Evolutionary conservation across 2,888 invertebrate species (phyloP).

Genomic region (Eupithecia pulchellata): DNA sequence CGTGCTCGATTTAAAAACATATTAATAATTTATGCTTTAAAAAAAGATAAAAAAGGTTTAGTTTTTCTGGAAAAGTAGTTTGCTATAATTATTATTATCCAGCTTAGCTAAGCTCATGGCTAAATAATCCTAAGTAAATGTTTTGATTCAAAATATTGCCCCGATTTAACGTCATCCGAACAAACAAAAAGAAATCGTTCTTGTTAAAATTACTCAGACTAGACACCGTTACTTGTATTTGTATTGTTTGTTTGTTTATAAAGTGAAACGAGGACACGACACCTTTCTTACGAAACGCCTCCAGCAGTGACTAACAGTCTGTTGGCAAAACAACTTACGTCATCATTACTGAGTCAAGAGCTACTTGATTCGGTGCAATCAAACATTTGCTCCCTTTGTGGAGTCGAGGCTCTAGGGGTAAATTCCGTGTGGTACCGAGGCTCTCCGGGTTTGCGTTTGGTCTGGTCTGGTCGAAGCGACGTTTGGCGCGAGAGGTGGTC

Average conservation of each 20-base stretch:
- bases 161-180: not conserved
- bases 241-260: conserved; percentile 65
- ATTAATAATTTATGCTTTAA: too few relatives aligned
- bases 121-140: not conserved
- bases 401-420: too few relatives aligned
- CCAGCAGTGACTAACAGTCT: conserved; percentile 70
- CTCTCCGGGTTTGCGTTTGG: too few relatives aligned
- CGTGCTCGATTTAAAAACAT: too few relatives aligned
- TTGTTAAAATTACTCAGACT: conserved; percentile 38
- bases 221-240: conserved; percentile 34
- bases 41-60: too few relatives aligned
- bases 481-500: too few relatives aligned
- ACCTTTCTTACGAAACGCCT: conserved; percentile 76
- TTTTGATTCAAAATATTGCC: not conserved
- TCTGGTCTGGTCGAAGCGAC: too few relatives aligned
- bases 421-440: too few relatives aligned
- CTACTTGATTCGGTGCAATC: conserved; percentile 26
- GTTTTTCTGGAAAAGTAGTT: too few relatives aligned
- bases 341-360: conserved; percentile 52
- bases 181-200: conserved; percentile 17
- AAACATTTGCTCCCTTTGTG: too few relatives aligned
- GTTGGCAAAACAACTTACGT: conserved; percentile 79
- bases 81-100: too few relatives aligned
- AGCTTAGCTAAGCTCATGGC: too few relatives aligned
- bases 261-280: conserved; percentile 70